Conservation (phyloP, 2,888 invertebrate species). For the Cordilura impudica region DNA sequence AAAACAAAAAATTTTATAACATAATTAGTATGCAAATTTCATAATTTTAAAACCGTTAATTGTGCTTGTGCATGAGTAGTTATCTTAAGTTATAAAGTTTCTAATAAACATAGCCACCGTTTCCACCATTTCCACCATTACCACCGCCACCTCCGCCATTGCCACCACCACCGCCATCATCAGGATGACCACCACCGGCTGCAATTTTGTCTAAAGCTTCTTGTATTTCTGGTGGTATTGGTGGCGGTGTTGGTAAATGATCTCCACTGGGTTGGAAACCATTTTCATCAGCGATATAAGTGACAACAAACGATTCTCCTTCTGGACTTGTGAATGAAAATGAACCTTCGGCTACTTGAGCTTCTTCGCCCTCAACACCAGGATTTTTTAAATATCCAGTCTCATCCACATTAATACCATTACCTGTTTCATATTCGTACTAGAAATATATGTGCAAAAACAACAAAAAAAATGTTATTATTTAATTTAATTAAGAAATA, state of each 20-base stretch:
- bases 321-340: slow-evolving; percentile 87
- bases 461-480: too few relatives aligned
- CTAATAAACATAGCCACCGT: slow-evolving; percentile 61
- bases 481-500: too few relatives aligned
- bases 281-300: slow-evolving; percentile 86
- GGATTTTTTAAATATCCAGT: slow-evolving; percentile 85
- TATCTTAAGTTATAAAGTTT: background rate
- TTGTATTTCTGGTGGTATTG: slow-evolving; percentile 86
- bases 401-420: slow-evolving; percentile 86
- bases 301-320: slow-evolving; percentile 82
- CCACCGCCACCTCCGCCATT: slow-evolving; percentile 56
- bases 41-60: background rate
- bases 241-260: slow-evolving; percentile 90
- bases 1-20: background rate
- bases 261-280: slow-evolving; percentile 83
- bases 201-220: slow-evolving; percentile 75
- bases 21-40: background rate
- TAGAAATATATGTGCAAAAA: too few relatives aligned
- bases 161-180: slow-evolving; percentile 69
- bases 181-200: slow-evolving; percentile 73
- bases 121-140: slow-evolving; percentile 49
- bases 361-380: slow-evolving; percentile 82
- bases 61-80: background rate
- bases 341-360: slow-evolving; percentile 84
- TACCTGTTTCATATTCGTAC: slow-evolving; percentile 86